Evolutionary conservation across 2,888 invertebrate genomes (phyloP).

Genomic region (Disparrhopalites patrizii): DNA sequence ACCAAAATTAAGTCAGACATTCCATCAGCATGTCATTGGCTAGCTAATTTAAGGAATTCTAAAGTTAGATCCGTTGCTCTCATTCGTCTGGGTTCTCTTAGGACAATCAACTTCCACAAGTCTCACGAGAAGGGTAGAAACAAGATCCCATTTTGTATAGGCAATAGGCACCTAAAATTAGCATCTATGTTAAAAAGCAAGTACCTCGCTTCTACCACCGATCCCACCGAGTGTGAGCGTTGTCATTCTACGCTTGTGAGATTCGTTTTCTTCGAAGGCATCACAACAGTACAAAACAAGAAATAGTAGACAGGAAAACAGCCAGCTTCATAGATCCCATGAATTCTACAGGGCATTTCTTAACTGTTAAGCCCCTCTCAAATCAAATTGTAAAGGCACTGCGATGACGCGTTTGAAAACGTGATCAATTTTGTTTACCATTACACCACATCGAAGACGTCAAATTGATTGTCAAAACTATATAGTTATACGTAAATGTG

Average conservation of each 20-base stretch:
- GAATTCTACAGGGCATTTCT: too few relatives aligned
- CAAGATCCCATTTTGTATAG: slow-evolving; percentile 27
- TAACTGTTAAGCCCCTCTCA: too few relatives aligned
- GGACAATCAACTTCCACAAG: slow-evolving; percentile 38
- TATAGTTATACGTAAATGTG: too few relatives aligned
- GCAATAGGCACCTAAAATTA: slow-evolving; percentile 38
- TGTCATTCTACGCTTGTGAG: slow-evolving; percentile 27
- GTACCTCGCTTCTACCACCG: slow-evolving; percentile 21
- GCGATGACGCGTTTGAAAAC: too few relatives aligned
- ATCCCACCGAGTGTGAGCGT: slow-evolving; percentile 16
- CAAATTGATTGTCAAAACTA: too few relatives aligned
- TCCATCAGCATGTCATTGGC: slow-evolving; percentile 43
- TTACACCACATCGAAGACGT: too few relatives aligned
- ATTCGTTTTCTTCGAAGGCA: too few relatives aligned
- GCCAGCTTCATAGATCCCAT: too few relatives aligned
- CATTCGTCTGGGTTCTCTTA: slow-evolving; percentile 38
- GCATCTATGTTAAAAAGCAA: slow-evolving; percentile 23
- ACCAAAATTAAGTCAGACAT: slow-evolving; percentile 32
- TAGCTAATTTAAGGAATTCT: slow-evolving; percentile 46
- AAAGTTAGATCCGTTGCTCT: slow-evolving; percentile 42
- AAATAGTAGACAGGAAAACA: too few relatives aligned
- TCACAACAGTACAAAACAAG: too few relatives aligned
- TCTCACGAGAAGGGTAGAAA: slow-evolving; percentile 11
- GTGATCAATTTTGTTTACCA: too few relatives aligned
- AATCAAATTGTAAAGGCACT: too few relatives aligned